These are phyloP conservation scores for Gymnarchus niloticus DNA, from an alignment of 2,113 vertebrate species.

Conservation along the genomic window DNA sequence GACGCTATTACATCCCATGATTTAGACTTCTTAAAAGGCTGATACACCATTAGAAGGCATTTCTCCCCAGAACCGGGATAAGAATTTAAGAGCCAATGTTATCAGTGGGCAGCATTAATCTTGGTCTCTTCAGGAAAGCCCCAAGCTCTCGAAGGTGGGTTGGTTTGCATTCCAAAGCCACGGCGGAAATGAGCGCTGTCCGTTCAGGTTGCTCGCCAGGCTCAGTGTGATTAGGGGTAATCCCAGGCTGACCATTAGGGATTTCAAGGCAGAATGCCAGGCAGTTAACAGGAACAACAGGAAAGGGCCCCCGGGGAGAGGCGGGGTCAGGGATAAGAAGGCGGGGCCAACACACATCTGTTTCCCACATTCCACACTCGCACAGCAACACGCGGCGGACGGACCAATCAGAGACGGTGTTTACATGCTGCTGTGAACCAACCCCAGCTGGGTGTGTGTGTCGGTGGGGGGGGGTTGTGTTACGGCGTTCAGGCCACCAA, in stretches of 20 bases:
- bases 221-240: constrained; percentile 23
- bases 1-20: background rate
- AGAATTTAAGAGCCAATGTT: background rate
- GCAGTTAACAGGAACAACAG: constrained; percentile 37
- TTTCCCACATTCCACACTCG: constrained; percentile 38
- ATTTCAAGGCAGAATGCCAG: constrained; percentile 39
- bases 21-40: background rate
- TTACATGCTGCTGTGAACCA: constrained; percentile 24
- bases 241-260: constrained; percentile 33
- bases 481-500: background rate
- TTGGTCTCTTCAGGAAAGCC: background rate
- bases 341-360: constrained; percentile 39
- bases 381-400: background rate
- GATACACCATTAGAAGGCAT: background rate
- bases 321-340: constrained; percentile 36
- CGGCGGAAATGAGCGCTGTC: background rate
- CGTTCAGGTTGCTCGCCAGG: background rate
- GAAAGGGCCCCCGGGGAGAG: constrained; percentile 36
- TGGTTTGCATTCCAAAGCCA: background rate
- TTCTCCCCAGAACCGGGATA: background rate
- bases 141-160: background rate
- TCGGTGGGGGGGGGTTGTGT: background rate
- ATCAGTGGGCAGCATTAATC: background rate
- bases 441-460: constrained; percentile 2
- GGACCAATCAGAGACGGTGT: constrained; percentile 19